Percentiles rank a stretch among this genome's conserved stretches.
phyloP scores from a whole-genome alignment of 2,888 invertebrate genomes.

The Archaeoteleia sp. region DNA sequence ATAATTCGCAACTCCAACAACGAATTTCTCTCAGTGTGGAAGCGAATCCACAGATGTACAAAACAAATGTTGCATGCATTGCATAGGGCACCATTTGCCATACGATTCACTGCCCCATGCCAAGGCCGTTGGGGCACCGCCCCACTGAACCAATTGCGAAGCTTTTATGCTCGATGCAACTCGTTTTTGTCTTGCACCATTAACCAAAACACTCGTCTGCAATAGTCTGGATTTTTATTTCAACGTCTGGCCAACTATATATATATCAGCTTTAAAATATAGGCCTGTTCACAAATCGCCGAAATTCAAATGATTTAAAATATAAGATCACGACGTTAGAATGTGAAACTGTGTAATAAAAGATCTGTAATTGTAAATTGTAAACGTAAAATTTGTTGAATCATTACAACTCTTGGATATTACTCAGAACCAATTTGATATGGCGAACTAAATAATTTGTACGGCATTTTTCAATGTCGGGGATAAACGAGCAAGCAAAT shows the following conservation, averaged over 20 bases:
- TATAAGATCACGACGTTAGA: no score
- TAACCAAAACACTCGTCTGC: constrained; percentile 17
- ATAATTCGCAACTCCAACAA: no score
- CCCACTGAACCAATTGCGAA: constrained; percentile 75
- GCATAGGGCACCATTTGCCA: constrained; percentile 61
- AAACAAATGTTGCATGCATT: constrained; percentile 22
- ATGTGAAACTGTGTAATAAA: no score
- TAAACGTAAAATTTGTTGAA: no score
- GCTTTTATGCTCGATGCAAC: constrained; percentile 54
- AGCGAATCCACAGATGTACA: no score
- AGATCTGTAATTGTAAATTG: no score
- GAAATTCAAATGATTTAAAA: not conserved
- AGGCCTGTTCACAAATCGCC: not conserved
- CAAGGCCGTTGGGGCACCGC: constrained; percentile 73
- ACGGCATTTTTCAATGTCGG: constrained; percentile 44
- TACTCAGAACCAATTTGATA: constrained; percentile 18
- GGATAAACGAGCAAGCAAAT: constrained; percentile 49
- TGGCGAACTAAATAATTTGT: constrained; percentile 34
- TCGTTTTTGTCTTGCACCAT: constrained; percentile 38
- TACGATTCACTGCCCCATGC: constrained; percentile 71
- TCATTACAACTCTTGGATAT: no score
- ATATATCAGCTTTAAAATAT: not conserved
- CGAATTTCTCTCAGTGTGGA: no score
- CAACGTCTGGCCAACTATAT: not conserved
- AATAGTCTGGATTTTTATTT: constrained; percentile 12